phyloP scores from a whole-genome alignment of 2,113 vertebrate species.

The Mohoua ochrocephala region DNA sequence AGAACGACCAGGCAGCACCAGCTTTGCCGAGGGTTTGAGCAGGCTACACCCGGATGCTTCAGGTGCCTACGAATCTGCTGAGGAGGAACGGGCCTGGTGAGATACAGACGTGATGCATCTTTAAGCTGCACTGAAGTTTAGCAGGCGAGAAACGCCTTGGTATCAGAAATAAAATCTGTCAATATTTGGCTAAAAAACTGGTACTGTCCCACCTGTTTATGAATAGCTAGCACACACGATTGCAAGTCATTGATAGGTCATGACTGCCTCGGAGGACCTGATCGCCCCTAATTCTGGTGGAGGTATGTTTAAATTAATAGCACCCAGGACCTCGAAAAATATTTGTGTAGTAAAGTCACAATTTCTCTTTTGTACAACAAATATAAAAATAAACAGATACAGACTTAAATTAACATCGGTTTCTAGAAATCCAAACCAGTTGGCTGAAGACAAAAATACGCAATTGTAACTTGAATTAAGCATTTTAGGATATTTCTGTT shows the following conservation, averaged over 20 bases:
- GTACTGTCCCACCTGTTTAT: slow-evolving; percentile 17
- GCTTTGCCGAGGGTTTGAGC: not conserved
- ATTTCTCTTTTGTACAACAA: slow-evolving; percentile 60
- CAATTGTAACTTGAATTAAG: slow-evolving; percentile 3
- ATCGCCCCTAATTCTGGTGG: slow-evolving; percentile 41
- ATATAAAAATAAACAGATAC: slow-evolving; percentile 64
- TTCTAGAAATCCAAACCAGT: slow-evolving; percentile 62
- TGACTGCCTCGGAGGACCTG: slow-evolving; percentile 27
- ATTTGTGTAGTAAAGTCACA: slow-evolving; percentile 52
- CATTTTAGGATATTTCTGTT: slow-evolving; percentile 29
- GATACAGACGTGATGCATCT: not conserved
- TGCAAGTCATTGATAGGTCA: not conserved
- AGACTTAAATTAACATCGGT: slow-evolving; percentile 53
- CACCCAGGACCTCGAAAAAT: slow-evolving; percentile 61
- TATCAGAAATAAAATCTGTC: slow-evolving; percentile 10
- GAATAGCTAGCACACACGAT: slow-evolving; percentile 9
- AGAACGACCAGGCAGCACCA: not conserved
- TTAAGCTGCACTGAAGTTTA: not conserved
- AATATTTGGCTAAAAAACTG: slow-evolving; percentile 11
- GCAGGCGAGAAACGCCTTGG: not conserved
- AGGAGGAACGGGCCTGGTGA: not conserved
- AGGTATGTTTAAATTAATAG: slow-evolving; percentile 62
- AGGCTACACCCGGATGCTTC: not conserved
- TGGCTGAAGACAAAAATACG: slow-evolving; percentile 43
- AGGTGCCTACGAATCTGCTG: not conserved